A percentile compares a stretch with the other conserved stretches of the same genome.
phyloP scores from a whole-genome alignment of 1,140 invertebrate species.

The Anastatus disparis region DNA sequence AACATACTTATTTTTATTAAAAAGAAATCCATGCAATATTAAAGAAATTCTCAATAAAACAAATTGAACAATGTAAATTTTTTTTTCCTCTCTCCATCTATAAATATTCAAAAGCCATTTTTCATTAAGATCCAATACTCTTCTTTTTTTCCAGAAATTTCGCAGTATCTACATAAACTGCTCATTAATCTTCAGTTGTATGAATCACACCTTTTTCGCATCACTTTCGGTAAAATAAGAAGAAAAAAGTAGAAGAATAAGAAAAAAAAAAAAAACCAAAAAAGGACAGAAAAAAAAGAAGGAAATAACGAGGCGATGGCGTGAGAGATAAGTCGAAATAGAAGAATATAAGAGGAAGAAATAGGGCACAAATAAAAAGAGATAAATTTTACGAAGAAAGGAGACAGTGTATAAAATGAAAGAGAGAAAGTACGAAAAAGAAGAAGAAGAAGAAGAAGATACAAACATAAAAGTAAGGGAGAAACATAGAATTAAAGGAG shows the following conservation, averaged over 20 bases:
- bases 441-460: too few species aligned
- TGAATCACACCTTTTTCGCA: conserved; percentile 16
- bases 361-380: conserved; percentile 20
- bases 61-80: too few species aligned
- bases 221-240: conserved; percentile 30
- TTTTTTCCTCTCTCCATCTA: too few species aligned
- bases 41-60: too few species aligned
- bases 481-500: conserved; percentile 17
- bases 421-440: neutral
- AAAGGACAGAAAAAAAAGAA: too few species aligned
- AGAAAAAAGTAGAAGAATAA: too few species aligned
- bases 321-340: conserved; percentile 27
- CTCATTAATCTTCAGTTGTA: conserved; percentile 5
- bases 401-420: neutral
- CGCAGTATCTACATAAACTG: neutral
- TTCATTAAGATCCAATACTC: too few species aligned
- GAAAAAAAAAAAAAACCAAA: too few species aligned
- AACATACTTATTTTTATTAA: too few species aligned
- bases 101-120: too few species aligned
- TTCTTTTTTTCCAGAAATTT: neutral
- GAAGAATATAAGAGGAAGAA: conserved; percentile 23
- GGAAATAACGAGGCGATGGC: conserved; percentile 45
- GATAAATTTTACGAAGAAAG: conserved; percentile 15
- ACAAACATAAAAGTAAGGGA: too few species aligned
- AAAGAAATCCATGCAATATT: too few species aligned